phyloP scores from a whole-genome alignment of 2,888 invertebrate genomes.

The Oasisia sp. region DNA sequence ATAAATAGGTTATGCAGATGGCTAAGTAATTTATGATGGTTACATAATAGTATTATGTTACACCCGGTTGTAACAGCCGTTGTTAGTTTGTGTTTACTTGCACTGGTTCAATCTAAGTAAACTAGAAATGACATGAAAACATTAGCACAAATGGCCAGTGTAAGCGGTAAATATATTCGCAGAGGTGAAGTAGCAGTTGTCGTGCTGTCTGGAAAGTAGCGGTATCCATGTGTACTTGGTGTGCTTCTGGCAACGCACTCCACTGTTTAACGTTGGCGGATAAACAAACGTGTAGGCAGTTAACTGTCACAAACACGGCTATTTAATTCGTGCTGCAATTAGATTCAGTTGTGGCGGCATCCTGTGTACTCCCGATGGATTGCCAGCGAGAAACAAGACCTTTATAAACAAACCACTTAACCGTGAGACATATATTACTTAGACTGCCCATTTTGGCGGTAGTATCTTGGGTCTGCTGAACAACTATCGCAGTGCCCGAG shows the following conservation, averaged over 20 bases:
- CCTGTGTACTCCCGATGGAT: background rate
- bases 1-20: too few relatives aligned
- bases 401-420: constrained; percentile 17
- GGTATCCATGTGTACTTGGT: background rate
- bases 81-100: too few relatives aligned
- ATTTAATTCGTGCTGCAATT: background rate
- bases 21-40: too few relatives aligned
- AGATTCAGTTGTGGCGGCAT: background rate
- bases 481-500: background rate
- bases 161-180: too few relatives aligned
- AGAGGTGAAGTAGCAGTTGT: too few relatives aligned
- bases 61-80: too few relatives aligned
- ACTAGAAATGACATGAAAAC: too few relatives aligned
- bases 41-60: too few relatives aligned
- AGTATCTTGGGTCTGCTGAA: background rate
- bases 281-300: background rate
- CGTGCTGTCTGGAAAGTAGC: background rate
- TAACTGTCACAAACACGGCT: background rate
- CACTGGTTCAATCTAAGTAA: too few relatives aligned
- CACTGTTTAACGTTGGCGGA: background rate
- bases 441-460: constrained; percentile 2
- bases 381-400: background rate
- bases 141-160: too few relatives aligned
- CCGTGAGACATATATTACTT: background rate
- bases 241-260: background rate